Base-by-base conservation (phyloP, 1,140 invertebrate genomes). In the Trachymyrmex cornetzi region DNA sequence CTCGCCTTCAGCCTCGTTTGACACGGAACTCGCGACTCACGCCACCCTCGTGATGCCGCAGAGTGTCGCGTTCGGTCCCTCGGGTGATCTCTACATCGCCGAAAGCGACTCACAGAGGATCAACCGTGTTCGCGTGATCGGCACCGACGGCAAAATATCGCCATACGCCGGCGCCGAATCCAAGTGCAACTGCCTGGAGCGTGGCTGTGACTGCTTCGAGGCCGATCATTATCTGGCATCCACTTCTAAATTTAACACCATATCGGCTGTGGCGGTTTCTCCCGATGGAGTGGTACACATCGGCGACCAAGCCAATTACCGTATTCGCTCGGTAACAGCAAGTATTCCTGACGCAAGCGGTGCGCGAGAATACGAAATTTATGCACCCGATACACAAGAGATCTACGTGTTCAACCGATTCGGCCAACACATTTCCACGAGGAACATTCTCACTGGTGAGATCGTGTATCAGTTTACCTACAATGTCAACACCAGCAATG, bases 371-470 rank as follows among this genome's bases (percentile, higher is more conserved):
- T 99, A 99, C 93, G 98, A 99, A 95, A 99, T 99, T 71, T 99
- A 98, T 89, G 98, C 98, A 0, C 98, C 99, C 0, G 98, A 99
- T 91, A 99, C 98, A 1, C 98, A 99, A 94, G 98, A 99, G 95
- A 97, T 99, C 66, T 99, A 99, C 92, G 97, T 99, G 14, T 99
- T 99, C 94, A 99, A 99, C 93, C 96, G 98, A 89, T 99, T 99
- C 92, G 99, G 99, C 0, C 98, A 99, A 94, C 99, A 99, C 91
- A 97, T 98, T 2, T 97, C 97, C 50, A 99, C 99, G 0, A 98
- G 97, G 86, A 99, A 99, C 93, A 99, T 99, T 82, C 95, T 99
- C 3, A 99, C 98, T 0, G 98, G 98, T 0, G 98, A 99, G 94
- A 98, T 97, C 0, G 97, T 98, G 79, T 99, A 99, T 93, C 96